phyloP scores from a whole-genome alignment of 2,797 vertebrate species.

The Sebastes steindachneri region DNA sequence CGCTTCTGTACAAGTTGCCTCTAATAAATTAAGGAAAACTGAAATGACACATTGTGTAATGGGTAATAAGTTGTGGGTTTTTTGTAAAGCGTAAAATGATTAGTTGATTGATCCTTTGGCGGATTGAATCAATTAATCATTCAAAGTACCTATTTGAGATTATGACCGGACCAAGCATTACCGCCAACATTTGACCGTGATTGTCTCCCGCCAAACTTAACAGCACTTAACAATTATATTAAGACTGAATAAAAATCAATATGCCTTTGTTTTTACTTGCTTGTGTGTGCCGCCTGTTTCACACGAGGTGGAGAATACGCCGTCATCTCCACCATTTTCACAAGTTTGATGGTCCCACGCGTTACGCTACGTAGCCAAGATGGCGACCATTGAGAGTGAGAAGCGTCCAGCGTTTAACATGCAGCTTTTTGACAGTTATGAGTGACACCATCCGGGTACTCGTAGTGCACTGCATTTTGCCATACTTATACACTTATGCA shows the following conservation, averaged over 20 bases:
- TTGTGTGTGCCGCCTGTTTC: neutral
- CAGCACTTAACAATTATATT: no score
- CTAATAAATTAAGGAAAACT: neutral
- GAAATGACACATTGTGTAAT: neutral
- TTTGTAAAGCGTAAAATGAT: neutral
- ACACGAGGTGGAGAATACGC: neutral
- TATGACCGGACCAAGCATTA: neutral
- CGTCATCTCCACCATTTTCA: neutral
- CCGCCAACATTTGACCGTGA: no score
- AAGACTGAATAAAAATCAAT: neutral
- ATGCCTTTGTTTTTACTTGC: neutral
- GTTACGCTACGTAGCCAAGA: neutral
- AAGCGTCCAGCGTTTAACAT: neutral
- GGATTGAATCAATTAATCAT: neutral
- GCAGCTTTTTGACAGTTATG: no score
- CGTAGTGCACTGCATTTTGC: no score
- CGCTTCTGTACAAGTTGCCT: neutral
- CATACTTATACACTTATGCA: no score
- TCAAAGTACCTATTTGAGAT: neutral
- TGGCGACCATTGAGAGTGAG: neutral
- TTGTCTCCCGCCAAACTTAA: no score
- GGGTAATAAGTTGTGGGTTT: neutral
- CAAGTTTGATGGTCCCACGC: neutral
- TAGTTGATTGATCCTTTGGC: neutral
- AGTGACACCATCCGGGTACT: no score